Percentiles rank a stretch among this genome's conserved stretches.
These are phyloP conservation scores for Percopsis transmontana DNA, from an alignment of 2,113 vertebrate genomes.

Conservation along the genomic window DNA sequence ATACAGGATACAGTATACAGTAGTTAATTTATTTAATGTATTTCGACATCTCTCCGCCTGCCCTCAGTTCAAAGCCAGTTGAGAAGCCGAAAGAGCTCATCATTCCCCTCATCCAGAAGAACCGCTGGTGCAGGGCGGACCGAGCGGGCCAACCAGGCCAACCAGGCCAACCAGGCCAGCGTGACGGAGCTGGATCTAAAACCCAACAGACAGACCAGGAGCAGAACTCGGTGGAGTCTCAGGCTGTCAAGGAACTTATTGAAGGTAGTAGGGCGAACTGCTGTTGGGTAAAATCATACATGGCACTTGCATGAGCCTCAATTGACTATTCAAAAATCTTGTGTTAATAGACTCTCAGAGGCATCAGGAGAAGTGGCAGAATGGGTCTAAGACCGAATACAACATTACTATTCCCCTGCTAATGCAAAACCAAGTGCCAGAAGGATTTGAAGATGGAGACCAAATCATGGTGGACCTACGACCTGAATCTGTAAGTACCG, in stretches of 20 bases:
- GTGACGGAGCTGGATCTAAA: constrained; percentile 22
- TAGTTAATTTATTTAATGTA: not conserved
- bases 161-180: constrained; percentile 23
- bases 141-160: constrained; percentile 18
- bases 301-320: not conserved
- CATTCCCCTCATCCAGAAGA: constrained; percentile 87
- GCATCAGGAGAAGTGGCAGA: constrained; percentile 81
- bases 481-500: constrained; percentile 79
- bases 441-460: constrained; percentile 82
- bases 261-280: constrained; percentile 71
- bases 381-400: constrained; percentile 63
- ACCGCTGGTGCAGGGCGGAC: constrained; percentile 74
- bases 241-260: constrained; percentile 88
- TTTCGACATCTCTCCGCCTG: not conserved
- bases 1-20: no score
- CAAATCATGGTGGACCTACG: constrained; percentile 77
- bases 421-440: constrained; percentile 82
- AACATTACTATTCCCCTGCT: constrained; percentile 83
- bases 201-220: constrained; percentile 9
- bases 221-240: constrained; percentile 78
- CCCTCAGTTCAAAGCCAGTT: constrained; percentile 74
- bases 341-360: constrained; percentile 80
- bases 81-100: constrained; percentile 82
- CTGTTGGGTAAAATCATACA: not conserved
- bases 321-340: not conserved